A percentile compares a stretch with the other conserved stretches of the same genome.
These are phyloP conservation scores for Papilio glaucus DNA, from an alignment of 1,140 invertebrate species.

Conservation along the genomic window DNA sequence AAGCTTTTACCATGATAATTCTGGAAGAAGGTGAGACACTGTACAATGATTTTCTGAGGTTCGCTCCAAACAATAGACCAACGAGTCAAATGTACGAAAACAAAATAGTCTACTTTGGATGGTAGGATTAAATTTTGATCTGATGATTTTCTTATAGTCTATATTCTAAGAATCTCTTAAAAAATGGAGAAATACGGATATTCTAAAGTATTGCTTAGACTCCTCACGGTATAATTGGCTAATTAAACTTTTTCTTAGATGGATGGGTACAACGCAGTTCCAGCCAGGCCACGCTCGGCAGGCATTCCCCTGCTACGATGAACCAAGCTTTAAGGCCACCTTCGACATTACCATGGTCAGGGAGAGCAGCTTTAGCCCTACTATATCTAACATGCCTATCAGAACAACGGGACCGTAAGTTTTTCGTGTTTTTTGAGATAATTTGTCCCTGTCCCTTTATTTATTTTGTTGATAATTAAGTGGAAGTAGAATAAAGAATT, in stretches of 20 bases:
- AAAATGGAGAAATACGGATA: too few species aligned
- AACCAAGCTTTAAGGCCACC: conserved; percentile 92
- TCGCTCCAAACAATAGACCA: too few species aligned
- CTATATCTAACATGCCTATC: conserved; percentile 82
- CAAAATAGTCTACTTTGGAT: not conserved
- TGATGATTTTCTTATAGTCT: too few species aligned
- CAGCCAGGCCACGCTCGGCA: conserved; percentile 91
- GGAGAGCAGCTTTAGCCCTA: conserved; percentile 61
- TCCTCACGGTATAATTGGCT: too few species aligned
- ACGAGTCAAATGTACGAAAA: not conserved
- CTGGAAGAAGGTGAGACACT: conserved; percentile 58
- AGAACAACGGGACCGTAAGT: conserved; percentile 51
- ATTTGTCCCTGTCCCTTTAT: too few species aligned
- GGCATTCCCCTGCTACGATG: conserved; percentile 96
- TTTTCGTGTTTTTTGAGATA: too few species aligned
- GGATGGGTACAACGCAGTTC: conserved; percentile 91
- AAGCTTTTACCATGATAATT: conserved; percentile 78
- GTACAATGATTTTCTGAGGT: not conserved
- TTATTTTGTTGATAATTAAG: too few species aligned
- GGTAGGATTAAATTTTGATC: too few species aligned
- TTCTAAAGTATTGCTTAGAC: too few species aligned
- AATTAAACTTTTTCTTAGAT: conserved; percentile 73
- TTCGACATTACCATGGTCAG: conserved; percentile 87
- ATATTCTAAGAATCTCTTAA: too few species aligned
- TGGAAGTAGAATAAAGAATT: too few species aligned